Percentiles rank a stretch among this genome's conserved stretches.
Conservation (phyloP, 53 echinoderm and acorn worm genomes). For the Echinometra lucunter region DNA sequence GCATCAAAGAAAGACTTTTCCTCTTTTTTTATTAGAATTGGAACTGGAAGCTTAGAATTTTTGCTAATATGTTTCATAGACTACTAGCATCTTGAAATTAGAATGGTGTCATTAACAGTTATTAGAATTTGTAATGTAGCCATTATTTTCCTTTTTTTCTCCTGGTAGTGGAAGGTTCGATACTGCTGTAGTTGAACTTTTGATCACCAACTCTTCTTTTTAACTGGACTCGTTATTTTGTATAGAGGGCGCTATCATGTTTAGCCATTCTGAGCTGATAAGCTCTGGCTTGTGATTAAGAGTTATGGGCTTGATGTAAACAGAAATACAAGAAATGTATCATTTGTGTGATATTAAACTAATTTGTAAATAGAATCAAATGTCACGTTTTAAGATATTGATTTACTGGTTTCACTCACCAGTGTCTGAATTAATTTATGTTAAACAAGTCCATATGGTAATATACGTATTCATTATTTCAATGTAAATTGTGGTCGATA, state of each 20-base stretch:
- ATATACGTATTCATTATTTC: slow-evolving; percentile 46
- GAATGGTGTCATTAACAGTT: not conserved
- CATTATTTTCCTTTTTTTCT: not conserved
- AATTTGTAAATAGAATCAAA: slow-evolving; percentile 21
- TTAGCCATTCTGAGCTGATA: not conserved
- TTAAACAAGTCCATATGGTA: not conserved
- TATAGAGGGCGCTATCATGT: slow-evolving; percentile 41
- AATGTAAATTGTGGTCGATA: not conserved
- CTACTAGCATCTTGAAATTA: not conserved
- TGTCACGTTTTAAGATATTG: not conserved
- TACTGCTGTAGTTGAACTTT: not conserved
- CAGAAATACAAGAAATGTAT: too few relatives aligned
- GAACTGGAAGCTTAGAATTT: not conserved
- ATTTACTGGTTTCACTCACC: not conserved
- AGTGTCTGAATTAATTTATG: not conserved
- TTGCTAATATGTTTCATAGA: too few relatives aligned
- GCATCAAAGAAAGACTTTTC: not conserved
- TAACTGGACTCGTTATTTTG: not conserved
- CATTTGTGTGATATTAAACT: not conserved
- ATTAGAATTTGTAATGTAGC: not conserved
- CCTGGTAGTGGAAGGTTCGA: too few relatives aligned
- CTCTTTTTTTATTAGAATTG: not conserved
- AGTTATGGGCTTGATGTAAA: too few relatives aligned
- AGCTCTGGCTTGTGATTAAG: not conserved
- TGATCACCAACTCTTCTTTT: not conserved